These are phyloP conservation scores for Aphidius gifuensis DNA, from an alignment of 1,140 invertebrate species.

Conservation along the genomic window DNA sequence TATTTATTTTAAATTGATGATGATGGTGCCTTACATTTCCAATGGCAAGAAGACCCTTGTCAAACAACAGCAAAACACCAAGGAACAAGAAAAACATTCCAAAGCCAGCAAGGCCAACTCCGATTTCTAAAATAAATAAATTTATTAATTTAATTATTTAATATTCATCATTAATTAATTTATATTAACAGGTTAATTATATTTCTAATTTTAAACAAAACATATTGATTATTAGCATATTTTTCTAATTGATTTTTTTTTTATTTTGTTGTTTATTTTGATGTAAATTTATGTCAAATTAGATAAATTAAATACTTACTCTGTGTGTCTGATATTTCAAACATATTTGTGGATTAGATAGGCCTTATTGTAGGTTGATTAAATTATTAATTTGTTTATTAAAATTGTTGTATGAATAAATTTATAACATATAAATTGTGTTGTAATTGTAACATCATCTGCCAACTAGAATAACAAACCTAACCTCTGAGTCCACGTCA, in stretches of 20 bases:
- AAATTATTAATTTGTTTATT: slow-evolving; percentile 1
- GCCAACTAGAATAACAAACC: slow-evolving; percentile 26
- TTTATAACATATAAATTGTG: no score
- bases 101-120: slow-evolving; percentile 93
- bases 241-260: background rate
- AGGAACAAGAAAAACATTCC: slow-evolving; percentile 94
- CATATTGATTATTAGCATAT: slow-evolving; percentile 10
- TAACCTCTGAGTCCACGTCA: slow-evolving; percentile 54
- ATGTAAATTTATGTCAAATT: no score
- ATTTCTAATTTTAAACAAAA: slow-evolving; percentile 15
- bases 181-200: background rate
- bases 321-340: slow-evolving; percentile 70
- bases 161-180: background rate
- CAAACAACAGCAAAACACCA: slow-evolving; percentile 92
- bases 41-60: slow-evolving; percentile 96
- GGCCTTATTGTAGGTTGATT: slow-evolving; percentile 1
- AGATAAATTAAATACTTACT: slow-evolving; percentile 56
- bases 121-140: slow-evolving; percentile 78
- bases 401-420: background rate
- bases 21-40: slow-evolving; percentile 81
- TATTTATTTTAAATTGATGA: slow-evolving; percentile 11
- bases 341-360: slow-evolving; percentile 53
- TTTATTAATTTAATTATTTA: background rate
- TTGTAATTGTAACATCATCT: background rate
- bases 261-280: slow-evolving; percentile 4